phyloP scores from a whole-genome alignment of 1,140 invertebrate species.

The Panonychus citri region DNA sequence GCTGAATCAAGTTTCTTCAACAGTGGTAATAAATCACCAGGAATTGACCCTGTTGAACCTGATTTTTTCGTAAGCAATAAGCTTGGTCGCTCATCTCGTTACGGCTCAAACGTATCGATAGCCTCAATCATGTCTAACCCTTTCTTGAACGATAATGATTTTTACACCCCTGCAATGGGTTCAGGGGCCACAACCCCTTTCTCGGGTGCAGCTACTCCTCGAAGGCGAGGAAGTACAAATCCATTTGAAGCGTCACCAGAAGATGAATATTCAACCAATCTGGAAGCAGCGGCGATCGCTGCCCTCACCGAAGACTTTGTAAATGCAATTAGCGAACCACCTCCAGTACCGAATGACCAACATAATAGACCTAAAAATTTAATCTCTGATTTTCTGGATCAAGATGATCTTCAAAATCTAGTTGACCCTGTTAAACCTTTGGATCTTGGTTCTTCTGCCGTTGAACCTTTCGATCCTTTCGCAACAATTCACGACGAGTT shows the following conservation, averaged over 20 bases:
- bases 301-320: constrained; percentile 10
- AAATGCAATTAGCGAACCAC: constrained; percentile 4
- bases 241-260: constrained; percentile 9
- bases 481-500: constrained; percentile 11
- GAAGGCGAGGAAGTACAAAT: constrained; percentile 7
- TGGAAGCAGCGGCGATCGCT: constrained; percentile 6
- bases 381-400: neutral
- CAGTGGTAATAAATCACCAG: too few species aligned
- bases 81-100: neutral
- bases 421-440: neutral
- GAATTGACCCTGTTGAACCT: too few species aligned
- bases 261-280: neutral
- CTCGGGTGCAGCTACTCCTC: constrained; percentile 6
- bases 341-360: neutral
- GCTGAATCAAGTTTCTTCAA: too few species aligned
- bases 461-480: constrained; percentile 11
- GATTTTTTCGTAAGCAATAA: neutral
- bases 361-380: neutral
- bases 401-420: neutral
- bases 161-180: constrained; percentile 3
- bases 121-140: constrained; percentile 13
- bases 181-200: constrained; percentile 5
- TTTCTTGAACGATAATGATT: constrained; percentile 10
- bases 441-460: neutral
- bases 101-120: neutral